Conservation (phyloP, 1,140 invertebrate genomes). For the Daktulosphaira vitifoliae region DNA sequence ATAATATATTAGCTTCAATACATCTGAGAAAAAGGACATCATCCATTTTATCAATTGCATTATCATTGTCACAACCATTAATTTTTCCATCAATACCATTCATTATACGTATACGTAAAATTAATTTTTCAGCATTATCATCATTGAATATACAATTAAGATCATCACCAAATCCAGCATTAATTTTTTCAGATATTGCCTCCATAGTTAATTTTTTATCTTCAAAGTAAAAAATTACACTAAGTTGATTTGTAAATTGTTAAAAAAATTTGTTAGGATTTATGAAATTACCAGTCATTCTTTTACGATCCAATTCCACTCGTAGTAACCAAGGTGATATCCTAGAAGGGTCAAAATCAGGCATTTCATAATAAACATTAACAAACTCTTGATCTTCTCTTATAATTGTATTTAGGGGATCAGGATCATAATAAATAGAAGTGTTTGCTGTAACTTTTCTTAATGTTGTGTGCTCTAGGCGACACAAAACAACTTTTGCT, state of each 20-base stretch:
- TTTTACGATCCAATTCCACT: slow-evolving; percentile 94
- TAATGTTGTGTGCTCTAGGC: slow-evolving; percentile 94
- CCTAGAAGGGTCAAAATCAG: slow-evolving; percentile 93
- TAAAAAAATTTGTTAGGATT: neutral
- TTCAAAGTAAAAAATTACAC: slow-evolving; percentile 37
- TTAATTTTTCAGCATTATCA: slow-evolving; percentile 97
- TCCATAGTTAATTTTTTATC: slow-evolving; percentile 99
- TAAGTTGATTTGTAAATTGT: neutral
- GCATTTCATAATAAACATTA: slow-evolving; percentile 99
- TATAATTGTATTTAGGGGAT: slow-evolving; percentile 96
- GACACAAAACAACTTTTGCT: slow-evolving; percentile 95
- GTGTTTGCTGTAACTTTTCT: slow-evolving; percentile 95
- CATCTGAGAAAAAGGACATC: slow-evolving; percentile 97
- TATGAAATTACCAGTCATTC: slow-evolving; percentile 72
- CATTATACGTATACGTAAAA: slow-evolving; percentile 95
- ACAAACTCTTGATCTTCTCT: slow-evolving; percentile 99
- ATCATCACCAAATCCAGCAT: slow-evolving; percentile 97
- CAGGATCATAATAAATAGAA: slow-evolving; percentile 98
- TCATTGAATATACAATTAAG: slow-evolving; percentile 99
- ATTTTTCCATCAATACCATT: slow-evolving; percentile 91
- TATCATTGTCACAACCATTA: slow-evolving; percentile 60
- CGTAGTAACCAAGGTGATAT: slow-evolving; percentile 98
- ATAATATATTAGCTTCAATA: slow-evolving; percentile 97
- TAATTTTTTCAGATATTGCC: slow-evolving; percentile 98
- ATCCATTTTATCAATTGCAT: slow-evolving; percentile 98